Base-by-base conservation (phyloP, 1,140 invertebrate genomes). In the Drosophila littoralis region DNA sequence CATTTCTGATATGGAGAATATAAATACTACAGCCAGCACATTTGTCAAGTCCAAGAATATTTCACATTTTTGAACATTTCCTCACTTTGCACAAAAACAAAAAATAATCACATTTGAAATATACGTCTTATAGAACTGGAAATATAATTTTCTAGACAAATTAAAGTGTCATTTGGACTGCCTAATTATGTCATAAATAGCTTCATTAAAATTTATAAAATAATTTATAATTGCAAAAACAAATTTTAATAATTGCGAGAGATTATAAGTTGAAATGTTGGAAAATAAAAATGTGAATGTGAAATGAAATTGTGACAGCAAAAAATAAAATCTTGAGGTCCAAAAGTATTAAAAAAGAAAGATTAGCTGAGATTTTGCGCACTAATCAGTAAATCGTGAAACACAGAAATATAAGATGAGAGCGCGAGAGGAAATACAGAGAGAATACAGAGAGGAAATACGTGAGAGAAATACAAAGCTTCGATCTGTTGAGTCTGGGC, bases 151-250 rank as follows among this genome's bases (percentile, higher is more conserved):
- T 3, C 17, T 8, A 36, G 0, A 0, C 22, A 42, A 57, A 57
- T 57, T 43, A 57, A 57, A 13, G n/a, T 43, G n/a, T 35, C 50
- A 55, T 6, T 32, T 28, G 8, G 7, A 6, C 33, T 28, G 32
- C 7, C 15, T 12, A 48, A 32, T 36, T 17, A 33, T 46, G 22
- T 5, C 42, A 8, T 48, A 33, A 40, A 43, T 42, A 13, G 59
- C 36, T 32, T 12, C n/a, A 68, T 42, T 50, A 15, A 51, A 22
- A 42, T 22, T 60, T 50, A 50, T 50, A 32, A 32, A 36, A 46
- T 55, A 38, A 32, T 13, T 13, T 57, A 28, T 57, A 38, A 66
- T 66, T 32, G 8, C 12, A 36, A 51, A n/a, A 36, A 36, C n/a
- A 52, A 55, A 55, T n/a, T 17, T 22, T 6, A 28, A 28, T 9